Evolutionary conservation across 2,797 vertebrate genomes (phyloP).

Genomic region (Xiphophorus birchmanni): DNA sequence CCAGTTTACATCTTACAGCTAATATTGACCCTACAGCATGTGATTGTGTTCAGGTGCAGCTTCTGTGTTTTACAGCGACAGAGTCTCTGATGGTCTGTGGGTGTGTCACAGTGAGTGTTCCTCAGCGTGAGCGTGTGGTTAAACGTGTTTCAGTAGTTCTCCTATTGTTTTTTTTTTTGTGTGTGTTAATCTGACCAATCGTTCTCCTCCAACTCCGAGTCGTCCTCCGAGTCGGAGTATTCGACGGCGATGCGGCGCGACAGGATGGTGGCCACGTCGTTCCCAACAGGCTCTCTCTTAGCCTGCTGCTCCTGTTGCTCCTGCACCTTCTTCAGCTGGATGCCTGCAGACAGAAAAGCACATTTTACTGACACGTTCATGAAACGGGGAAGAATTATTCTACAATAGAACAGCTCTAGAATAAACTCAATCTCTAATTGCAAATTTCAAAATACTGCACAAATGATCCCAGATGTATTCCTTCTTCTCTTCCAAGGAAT

Average conservation of each 20-base stretch:
- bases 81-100: slow-evolving; percentile 33
- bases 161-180: neutral
- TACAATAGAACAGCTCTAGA: neutral
- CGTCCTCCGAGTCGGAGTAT: slow-evolving; percentile 96
- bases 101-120: slow-evolving; percentile 50
- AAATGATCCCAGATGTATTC: neutral
- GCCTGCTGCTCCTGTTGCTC: slow-evolving; percentile 98
- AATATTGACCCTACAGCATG: slow-evolving; percentile 61
- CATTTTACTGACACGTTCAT: neutral
- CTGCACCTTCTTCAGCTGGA: slow-evolving; percentile 97
- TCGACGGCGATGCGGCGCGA: slow-evolving; percentile 96
- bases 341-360: slow-evolving; percentile 77
- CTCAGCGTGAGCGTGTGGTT: slow-evolving; percentile 42
- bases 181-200: slow-evolving; percentile 95
- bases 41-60: slow-evolving; percentile 49
- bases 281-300: slow-evolving; percentile 92
- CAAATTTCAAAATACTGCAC: neutral
- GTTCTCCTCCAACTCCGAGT: slow-evolving; percentile 95
- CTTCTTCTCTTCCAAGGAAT: neutral
- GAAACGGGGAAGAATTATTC: neutral
- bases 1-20: slow-evolving; percentile 70
- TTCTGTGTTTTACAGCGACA: slow-evolving; percentile 46
- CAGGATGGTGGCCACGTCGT: slow-evolving; percentile 96
- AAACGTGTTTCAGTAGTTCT: slow-evolving; percentile 37
- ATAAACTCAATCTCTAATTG: neutral